These are phyloP conservation scores for Sinocyclocheilus anophthalmus DNA, from an alignment of 2,113 vertebrate genomes.

Conservation along the genomic window DNA sequence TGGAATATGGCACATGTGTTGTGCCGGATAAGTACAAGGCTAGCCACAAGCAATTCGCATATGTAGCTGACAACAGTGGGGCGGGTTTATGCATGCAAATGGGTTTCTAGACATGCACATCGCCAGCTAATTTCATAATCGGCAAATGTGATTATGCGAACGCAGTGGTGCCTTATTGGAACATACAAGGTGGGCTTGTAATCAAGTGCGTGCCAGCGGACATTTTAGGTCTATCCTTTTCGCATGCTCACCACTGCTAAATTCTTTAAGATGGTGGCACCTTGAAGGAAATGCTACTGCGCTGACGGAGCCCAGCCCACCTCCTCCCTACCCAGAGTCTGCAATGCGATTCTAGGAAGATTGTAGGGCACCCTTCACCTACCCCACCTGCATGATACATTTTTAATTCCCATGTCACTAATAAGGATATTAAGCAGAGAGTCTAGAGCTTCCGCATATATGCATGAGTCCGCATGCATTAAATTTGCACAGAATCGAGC, in stretches of 20 bases:
- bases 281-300: constrained; percentile 84
- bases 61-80: constrained; percentile 77
- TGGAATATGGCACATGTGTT: constrained; percentile 42
- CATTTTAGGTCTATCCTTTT: constrained; percentile 98
- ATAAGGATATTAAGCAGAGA: constrained; percentile 80
- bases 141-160: constrained; percentile 75
- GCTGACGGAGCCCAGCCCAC: constrained; percentile 83
- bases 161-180: constrained; percentile 72
- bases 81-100: constrained; percentile 86
- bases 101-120: constrained; percentile 82
- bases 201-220: constrained; percentile 88
- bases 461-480: constrained; percentile 84
- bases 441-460: constrained; percentile 77
- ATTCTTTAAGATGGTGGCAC: constrained; percentile 99
- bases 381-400: constrained; percentile 85
- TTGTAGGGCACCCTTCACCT: constrained; percentile 60
- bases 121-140: constrained; percentile 93
- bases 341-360: constrained; percentile 77
- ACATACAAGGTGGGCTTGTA: constrained; percentile 61
- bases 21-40: constrained; percentile 53
- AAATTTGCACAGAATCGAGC: constrained; percentile 91
- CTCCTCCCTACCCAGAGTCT: constrained; percentile 76
- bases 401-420: constrained; percentile 89
- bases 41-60: constrained; percentile 59
- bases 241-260: constrained; percentile 84